Base-by-base conservation (phyloP, 1,140 invertebrate genomes). In the Nephotettix cincticeps region DNA sequence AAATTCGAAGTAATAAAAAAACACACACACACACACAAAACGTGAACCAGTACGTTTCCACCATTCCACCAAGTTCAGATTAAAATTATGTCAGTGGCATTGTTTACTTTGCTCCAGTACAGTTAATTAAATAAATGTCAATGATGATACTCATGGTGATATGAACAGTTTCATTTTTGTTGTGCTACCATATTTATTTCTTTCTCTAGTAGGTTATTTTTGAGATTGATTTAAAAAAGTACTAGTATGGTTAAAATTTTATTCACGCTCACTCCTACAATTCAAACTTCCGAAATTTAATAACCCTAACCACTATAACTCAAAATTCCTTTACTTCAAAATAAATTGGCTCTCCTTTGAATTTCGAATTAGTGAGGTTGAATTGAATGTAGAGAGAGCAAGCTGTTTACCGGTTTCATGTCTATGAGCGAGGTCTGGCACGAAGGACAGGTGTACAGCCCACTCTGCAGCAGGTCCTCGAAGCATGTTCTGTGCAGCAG, bases 361-460 rank as follows among this genome's bases (percentile, higher is more conserved):
- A n/a, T n/a, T n/a, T n/a, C n/a, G n/a, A n/a, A n/a, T n/a, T n/a
- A n/a, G n/a, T n/a, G n/a, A n/a, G n/a, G n/a, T n/a, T n/a, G n/a
- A n/a, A n/a, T 19, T 27, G 28, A n/a, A 1, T 4, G 9, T n/a
- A 19, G 25, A 63, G 3, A 13, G 23, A 56, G 21, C 21, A 56
- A 11, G 23, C 23, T 63, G 23, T 21, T 63, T 72, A 86, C 84
- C 71, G 85, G 83, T 27, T 89, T 84, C 93, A 95, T 95, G 76
- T 95, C 90, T 71, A 94, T 86, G 78, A 95, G 86, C 36, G 92
- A 94, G 29, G 90, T 90, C 81, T 91, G 90, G 81, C 93, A 95
- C 11, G 89, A 90, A n/a, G 93, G 93, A 79, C 93, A 95, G 32
- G 91, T 90, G 79, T 93, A 95, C 78, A 92, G 90, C 0, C 92